Evolutionary conservation across 2,797 vertebrate species (phyloP), one percentile per base, ranked within the genome.

Genomic region (Anableps anableps): DNA sequence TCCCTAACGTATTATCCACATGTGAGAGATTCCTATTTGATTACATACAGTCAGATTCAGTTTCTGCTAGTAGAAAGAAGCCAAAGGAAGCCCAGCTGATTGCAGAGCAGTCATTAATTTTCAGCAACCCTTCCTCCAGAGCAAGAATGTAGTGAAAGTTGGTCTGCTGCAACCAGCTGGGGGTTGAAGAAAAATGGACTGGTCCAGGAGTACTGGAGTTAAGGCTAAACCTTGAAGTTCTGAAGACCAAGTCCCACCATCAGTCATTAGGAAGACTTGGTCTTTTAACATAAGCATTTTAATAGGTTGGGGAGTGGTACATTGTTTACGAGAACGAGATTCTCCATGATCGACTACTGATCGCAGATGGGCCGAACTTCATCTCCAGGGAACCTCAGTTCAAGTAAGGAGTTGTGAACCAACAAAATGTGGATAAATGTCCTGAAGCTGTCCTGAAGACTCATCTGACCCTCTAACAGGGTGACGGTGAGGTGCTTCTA

Each of bases 261-360:
- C 6, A 10, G 26, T n/a, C 26, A 17, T 50, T 50, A 7, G 21
- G 19, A 68, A 26, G 19, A 21, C 10, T 21, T 11, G 16, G 34
- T 4, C 41, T n/a, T 2, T 4, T 45, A 23, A 74, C 23, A 8
- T 0, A n/a, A 13, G 6, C 1, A 7, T 13, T 68, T 71, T 29
- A 9, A 50, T 88, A 94, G 95, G 85, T 95, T 36, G 93, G 95
- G 64, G 95, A 94, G 19, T 89, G 89, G 13, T 93, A 93, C 74
- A 53, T 95, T 77, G 85, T 95, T 80, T 96, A 96, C 72, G 95
- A 97, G 91, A 97, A 97, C 3, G 94, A 96, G 93, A 93, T 97
- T 55, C 71, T 94, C 70, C 93, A 94, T 51, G 91, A 96, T 77
- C 91, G 91, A 82, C 94, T 91, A 78, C 83, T 87, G 43, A 85